Base-by-base conservation (phyloP, 2,113 vertebrate genomes). In the Rutilus rutilus region DNA sequence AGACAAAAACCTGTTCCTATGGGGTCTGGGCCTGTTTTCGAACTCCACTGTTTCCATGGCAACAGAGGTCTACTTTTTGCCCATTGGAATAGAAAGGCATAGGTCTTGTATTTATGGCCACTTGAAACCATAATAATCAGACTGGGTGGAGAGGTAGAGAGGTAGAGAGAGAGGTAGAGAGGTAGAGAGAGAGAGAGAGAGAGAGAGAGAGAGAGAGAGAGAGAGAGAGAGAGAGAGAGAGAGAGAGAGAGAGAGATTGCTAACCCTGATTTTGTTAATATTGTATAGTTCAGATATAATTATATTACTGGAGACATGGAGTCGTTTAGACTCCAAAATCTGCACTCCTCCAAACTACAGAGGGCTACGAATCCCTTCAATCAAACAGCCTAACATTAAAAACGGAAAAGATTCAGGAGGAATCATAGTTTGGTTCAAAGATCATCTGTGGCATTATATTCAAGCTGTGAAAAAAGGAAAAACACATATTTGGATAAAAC, bases 31-130 rank as follows among this genome's bases (percentile, higher is more conserved):
- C 90, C 90, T 92, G 92, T 92, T 92, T 91, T 91, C 89, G 90
- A 91, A 95, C 91, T 91, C 47, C 65, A 79, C 89, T 91, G 94
- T 95, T 95, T 93, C 94, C 91, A 94, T 93, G 91, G 94, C 88
- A 93, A 95, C 94, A 77, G 62, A 82, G 91, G 90, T 88, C 91
- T 87, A 92, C 93, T 93, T 92, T 90, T 90, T 92, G 89, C 89
- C 89, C 69, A 87, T 85, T 79, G 89, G 69, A 84, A 85, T 17
- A 86, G 82, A 71, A 79, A 71, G 73, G 33, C 36, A 59, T 74
- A 73, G 64, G 81, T 62, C 71, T 82, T 65, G 27, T 62, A 82
- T 80, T 76, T 85, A 82, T 74, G 83, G 27, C 42, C 79, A 67
- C 62, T 54, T 77, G 81, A 83, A 54, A 73, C 85, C 69, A 86